Evolutionary conservation across 2,113 vertebrate species (phyloP), one percentile per base, ranked within the genome.

Genomic region (Plestiodon gilberti): DNA sequence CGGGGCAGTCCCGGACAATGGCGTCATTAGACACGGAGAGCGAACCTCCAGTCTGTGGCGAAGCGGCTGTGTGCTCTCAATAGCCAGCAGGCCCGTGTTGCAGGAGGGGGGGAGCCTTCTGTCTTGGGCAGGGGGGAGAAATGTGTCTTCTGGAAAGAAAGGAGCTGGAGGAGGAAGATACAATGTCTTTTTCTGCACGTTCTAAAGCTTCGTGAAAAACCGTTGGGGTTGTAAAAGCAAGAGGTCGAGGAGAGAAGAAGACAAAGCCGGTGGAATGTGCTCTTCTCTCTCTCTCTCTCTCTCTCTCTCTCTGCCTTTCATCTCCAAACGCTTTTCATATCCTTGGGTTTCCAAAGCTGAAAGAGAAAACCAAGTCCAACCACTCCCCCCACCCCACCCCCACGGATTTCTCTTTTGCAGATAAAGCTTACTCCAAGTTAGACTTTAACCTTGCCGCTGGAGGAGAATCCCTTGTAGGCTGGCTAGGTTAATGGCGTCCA

Each of bases 1-100:
- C 33, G 89, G 91, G 28, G 22, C 91, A 75, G 1, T 89, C 91
- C 25, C 0, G 1, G 90, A 95, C 94, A 94, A 95, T 74, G 71
- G 92, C 79, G 3, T 69, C 92, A 89, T 95, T 94, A 93, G 94
- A 87, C 92, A 93, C 83, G 91, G 91, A n/a, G 93, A 89, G 90
- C 81, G 82, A 48, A 89, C 84, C 89, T 87, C 4, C 90, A 4
- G 87, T 83, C 82, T 1, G 86, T 14, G 14, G 73, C 1, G 82
- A 84, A 90, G 75, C 89, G 89, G 86, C 90, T 90, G 91, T 91
- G 92, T 89, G 93, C 93, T 89, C 90, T 91, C 89, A 89, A 86
- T 13, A 87, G 88, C 91, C 90, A 89, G 91, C 2, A 0, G 88
- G 35, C 87, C 83, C 80, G 1, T 3, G 59, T 70, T 43, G 23